Evolutionary conservation across 2,113 vertebrate species (phyloP).

Genomic region (human (Homo sapiens)): GRCh38 chr2:232249501-232250000

Average conservation of each 20-base stretch:
- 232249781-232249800: background rate
- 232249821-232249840: background rate
- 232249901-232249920: background rate
- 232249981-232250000: background rate
- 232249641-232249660: background rate
- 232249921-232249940: background rate
- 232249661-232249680: background rate
- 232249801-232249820: background rate
- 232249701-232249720: background rate
- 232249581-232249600: background rate
- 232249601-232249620: background rate
- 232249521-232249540: background rate
- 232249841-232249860: background rate
- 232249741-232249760: background rate
- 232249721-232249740: background rate
- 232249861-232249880: background rate
- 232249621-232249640: too few relatives aligned
- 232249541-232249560: background rate
- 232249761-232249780: background rate
- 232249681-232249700: background rate
- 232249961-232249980: background rate
- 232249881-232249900: background rate
- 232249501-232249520: background rate
- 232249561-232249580: background rate
- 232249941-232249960: background rate